Evolutionary conservation across 2,797 vertebrate genomes (phyloP).

Genomic region (Chromobotia macracanthus): DNA sequence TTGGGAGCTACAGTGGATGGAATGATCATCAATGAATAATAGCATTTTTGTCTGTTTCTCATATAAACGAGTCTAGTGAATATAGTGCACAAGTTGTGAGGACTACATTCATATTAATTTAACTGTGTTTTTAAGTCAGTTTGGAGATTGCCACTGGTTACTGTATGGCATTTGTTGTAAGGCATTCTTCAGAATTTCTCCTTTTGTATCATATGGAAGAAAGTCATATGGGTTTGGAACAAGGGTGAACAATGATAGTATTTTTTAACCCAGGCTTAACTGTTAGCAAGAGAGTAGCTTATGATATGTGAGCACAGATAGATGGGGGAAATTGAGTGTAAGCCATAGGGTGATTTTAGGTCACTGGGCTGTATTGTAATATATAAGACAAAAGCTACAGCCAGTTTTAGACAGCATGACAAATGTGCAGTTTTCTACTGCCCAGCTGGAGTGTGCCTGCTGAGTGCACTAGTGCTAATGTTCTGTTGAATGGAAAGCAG

Average conservation of each 20-base stretch:
- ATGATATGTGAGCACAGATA: background rate
- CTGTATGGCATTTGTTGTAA: background rate
- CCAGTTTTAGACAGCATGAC: constrained; percentile 30
- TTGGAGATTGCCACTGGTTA: background rate
- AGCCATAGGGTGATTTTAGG: constrained; percentile 11
- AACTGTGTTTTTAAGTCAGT: too few species aligned
- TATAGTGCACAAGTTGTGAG: background rate
- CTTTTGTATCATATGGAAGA: background rate
- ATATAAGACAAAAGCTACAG: constrained; percentile 11
- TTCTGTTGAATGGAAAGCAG: constrained; percentile 21
- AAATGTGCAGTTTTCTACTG: constrained; percentile 33
- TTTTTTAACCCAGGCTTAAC: background rate
- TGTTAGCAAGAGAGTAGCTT: background rate
- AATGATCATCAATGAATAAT: background rate
- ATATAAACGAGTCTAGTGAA: background rate
- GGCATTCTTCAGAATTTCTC: background rate
- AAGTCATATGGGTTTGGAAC: background rate
- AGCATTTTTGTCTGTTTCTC: background rate
- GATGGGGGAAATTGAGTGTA: background rate
- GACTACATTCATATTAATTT: background rate
- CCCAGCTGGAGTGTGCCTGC: constrained; percentile 32
- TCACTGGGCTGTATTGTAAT: constrained; percentile 24
- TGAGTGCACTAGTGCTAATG: constrained; percentile 6
- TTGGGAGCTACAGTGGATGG: background rate
- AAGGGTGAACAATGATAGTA: background rate